phyloP scores from a whole-genome alignment of 2,888 invertebrate genomes.

The Sphaerophoria taeniata region DNA sequence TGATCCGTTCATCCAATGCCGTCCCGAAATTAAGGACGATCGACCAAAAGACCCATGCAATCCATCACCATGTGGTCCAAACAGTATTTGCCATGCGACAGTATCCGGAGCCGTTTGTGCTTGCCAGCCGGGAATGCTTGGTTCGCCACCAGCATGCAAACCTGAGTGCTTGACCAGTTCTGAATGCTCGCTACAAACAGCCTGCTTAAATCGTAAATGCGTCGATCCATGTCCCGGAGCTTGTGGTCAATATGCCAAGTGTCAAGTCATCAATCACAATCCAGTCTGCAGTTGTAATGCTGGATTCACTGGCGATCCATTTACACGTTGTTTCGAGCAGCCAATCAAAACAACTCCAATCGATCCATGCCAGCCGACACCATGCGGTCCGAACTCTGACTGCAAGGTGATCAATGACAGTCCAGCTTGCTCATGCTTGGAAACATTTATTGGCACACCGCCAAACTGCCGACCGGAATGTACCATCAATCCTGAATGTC shows the following conservation, averaged over 20 bases:
- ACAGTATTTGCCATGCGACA: conserved; percentile 87
- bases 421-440: conserved; percentile 86
- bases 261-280: conserved; percentile 92
- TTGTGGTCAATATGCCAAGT: conserved; percentile 90
- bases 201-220: conserved; percentile 90
- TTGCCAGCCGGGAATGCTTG: conserved; percentile 88
- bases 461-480: conserved; percentile 88
- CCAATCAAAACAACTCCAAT: conserved; percentile 80
- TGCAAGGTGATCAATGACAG: conserved; percentile 85
- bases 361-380: conserved; percentile 87
- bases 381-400: conserved; percentile 86
- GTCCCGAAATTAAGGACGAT: conserved; percentile 78
- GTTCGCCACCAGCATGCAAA: conserved; percentile 89
- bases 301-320: conserved; percentile 89
- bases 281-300: conserved; percentile 90
- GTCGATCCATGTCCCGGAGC: conserved; percentile 90
- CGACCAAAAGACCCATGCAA: conserved; percentile 84
- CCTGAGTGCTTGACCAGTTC: conserved; percentile 92
- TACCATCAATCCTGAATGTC: conserved; percentile 87
- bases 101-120: conserved; percentile 88
- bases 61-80: conserved; percentile 91
- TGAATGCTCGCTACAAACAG: conserved; percentile 89
- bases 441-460: conserved; percentile 86
- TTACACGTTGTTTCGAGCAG: conserved; percentile 85
- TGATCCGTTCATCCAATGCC: conserved; percentile 88